Base-by-base conservation (phyloP, 2,113 vertebrate genomes). In the Albula goreensis region DNA sequence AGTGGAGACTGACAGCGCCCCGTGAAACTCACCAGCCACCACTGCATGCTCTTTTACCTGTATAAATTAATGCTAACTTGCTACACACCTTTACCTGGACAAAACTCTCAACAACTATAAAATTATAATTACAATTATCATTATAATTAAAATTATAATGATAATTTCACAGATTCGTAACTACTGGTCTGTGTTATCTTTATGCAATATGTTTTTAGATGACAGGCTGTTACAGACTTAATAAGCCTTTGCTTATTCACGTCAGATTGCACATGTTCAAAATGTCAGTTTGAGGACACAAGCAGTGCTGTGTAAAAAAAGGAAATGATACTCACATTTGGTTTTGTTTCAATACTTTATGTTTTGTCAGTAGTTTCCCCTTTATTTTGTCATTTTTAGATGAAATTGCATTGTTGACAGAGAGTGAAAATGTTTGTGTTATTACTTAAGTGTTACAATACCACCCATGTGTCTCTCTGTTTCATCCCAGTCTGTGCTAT, bases 241-340 rank as follows among this genome's bases (percentile, higher is more conserved):
- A n/a, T 25, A 74, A 74, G n/a, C n/a, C 22, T 74, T 74, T 25
- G n/a, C 17, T 63, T 63, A 4, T 9, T 25, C 10, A n/a, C 10
- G 19, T 10, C 70, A 74, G 22, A n/a, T 41, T 41, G 31, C 31
- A 41, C 31, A 41, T 41, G 70, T 74, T 74, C 5, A 74, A 74
- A 19, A 74, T 2, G 2, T 56, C 7, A 56, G 53, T 12, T 56
- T 56, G 53, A 74, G 25, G 70, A 4, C 70, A 10, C 10, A 74
- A n/a, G 22, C 11, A 74, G 31, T 51, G 63, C 82, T 60, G 74
- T 74, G n/a, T 53, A 13, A 85, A 60, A 80, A 80, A 80, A 74
- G 81, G 89, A 93, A 95, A 93, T 92, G 80, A 89, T 15, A 90
- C 88, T 92, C 92, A 92, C 88, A 89, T 93, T 90, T 89, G 89